A percentile compares a stretch with the other conserved stretches of the same genome.
These are phyloP conservation scores for Ochotona princeps DNA, from an alignment of 2,113 vertebrate species.

Conservation along the genomic window DNA sequence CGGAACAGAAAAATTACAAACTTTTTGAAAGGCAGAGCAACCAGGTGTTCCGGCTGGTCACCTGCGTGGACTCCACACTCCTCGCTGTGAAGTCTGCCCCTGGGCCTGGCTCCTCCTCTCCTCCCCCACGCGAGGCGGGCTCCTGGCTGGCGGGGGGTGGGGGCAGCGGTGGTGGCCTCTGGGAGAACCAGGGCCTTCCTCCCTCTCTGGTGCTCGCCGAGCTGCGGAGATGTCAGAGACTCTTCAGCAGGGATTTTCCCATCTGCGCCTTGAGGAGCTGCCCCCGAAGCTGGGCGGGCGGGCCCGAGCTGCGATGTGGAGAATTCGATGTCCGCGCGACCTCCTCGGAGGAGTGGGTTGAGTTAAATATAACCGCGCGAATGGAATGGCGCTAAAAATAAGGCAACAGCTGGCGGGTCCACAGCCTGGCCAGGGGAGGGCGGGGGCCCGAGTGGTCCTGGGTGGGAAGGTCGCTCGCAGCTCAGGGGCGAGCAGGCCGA, in stretches of 20 bases:
- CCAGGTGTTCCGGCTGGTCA: constrained; percentile 17
- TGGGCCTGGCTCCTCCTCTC: background rate
- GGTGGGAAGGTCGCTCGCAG: background rate
- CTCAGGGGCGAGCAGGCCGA: background rate
- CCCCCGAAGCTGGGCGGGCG: constrained; percentile 25
- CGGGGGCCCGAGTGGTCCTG: constrained; percentile 59
- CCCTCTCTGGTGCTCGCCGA: background rate
- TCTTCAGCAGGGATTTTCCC: constrained; percentile 64
- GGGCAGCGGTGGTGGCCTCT: background rate
- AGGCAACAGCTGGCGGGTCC: constrained; percentile 84
- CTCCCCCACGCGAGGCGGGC: background rate
- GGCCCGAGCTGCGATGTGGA: constrained; percentile 68
- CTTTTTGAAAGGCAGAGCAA: background rate
- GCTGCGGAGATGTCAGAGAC: constrained; percentile 37
- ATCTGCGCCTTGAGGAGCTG: background rate
- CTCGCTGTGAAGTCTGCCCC: background rate
- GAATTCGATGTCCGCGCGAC: constrained; percentile 80
- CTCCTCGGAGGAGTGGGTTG: constrained; percentile 82
- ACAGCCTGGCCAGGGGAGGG: constrained; percentile 66
- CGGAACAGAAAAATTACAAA: background rate
- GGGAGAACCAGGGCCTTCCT: background rate
- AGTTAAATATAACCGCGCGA: constrained; percentile 87
- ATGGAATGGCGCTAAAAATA: constrained; percentile 88
- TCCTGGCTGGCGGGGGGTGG: background rate
- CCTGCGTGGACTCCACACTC: background rate